Base-by-base conservation (phyloP, 2,888 invertebrate species). In the Tipula helvola region DNA sequence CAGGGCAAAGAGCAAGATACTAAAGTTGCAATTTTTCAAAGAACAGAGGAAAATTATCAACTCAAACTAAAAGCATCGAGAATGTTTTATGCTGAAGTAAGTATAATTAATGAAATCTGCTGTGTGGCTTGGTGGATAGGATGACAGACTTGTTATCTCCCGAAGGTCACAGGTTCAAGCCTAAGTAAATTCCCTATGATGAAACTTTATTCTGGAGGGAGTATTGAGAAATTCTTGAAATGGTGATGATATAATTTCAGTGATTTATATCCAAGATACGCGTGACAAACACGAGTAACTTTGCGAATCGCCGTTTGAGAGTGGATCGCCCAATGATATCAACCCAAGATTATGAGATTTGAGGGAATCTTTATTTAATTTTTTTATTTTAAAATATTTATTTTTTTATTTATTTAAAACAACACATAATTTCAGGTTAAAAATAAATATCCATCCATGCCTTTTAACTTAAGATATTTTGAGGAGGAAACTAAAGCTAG, bases 401-500 rank as follows among this genome's bases (percentile, higher is more conserved):
- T 18, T 16, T 28, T 83, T 16, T 16, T 39, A 18, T 87, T 10
- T 44, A 44, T 86, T 44, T 86, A 12, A 86, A 28, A 44, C 18
- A n/a, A 28, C 28, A 28, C 28, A 28, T 28, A 16, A 5, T 87
- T 85, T 16, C 88, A 94, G 94, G 95, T 97, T 39, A 95, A 96
- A 90, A 95, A 96, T 90, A 98, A 97, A 92, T 97, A 98, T 91
- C 98, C 98, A 85, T 95, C 95, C 87, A 98, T 99, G 99, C 99
- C 99, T 36, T 99, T 99, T 93, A 98, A 99, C 91, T 93, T 99
- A 89, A 95, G 98, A 88, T 95, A 95, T 90, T 98, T 98, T 90
- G 98, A 98, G 89, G 99, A 99, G 91, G 99, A 99, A 92, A 98
- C 97, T 88, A 99, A 98, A 91, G 99, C 99, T 52, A 96, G 98